A percentile compares a stretch with the other conserved stretches of the same genome.
phyloP scores from a whole-genome alignment of 1,140 invertebrate species.

The Pectinophora gossypiella region DNA sequence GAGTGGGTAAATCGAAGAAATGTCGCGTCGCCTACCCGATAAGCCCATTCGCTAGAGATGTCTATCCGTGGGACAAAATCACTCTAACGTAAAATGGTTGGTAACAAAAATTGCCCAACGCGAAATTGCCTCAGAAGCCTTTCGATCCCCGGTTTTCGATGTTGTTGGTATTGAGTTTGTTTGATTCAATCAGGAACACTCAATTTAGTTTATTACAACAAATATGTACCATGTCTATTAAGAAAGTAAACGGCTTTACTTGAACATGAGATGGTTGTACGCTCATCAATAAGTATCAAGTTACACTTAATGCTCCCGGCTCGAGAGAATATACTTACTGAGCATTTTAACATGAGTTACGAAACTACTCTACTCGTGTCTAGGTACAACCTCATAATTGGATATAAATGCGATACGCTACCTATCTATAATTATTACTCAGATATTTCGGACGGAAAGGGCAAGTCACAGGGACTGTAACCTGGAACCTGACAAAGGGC shows the following conservation, averaged over 20 bases:
- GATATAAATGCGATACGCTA: too few species aligned
- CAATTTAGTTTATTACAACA: neutral
- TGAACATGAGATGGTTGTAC: neutral
- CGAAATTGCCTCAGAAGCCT: conserved; percentile 33
- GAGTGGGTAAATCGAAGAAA: conserved; percentile 24
- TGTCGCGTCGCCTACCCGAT: conserved; percentile 16
- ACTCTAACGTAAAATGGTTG: conserved; percentile 37
- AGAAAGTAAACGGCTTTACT: neutral
- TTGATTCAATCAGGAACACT: neutral
- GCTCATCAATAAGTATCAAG: neutral
- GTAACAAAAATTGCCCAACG: conserved; percentile 37
- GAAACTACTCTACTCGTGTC: too few species aligned
- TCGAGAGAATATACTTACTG: too few species aligned
- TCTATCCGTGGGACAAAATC: conserved; percentile 37
- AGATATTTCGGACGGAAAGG: too few species aligned
- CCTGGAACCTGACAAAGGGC: too few species aligned
- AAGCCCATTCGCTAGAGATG: conserved; percentile 30
- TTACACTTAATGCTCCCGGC: neutral
- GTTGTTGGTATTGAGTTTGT: conserved; percentile 9
- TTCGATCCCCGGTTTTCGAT: conserved; percentile 25
- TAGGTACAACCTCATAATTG: too few species aligned
- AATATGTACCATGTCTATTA: neutral
- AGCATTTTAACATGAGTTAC: too few species aligned
- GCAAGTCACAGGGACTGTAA: too few species aligned
- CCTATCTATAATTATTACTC: too few species aligned